Evolutionary conservation across 1,140 invertebrate genomes (phyloP).

Genomic region (Papilio polytes): DNA sequence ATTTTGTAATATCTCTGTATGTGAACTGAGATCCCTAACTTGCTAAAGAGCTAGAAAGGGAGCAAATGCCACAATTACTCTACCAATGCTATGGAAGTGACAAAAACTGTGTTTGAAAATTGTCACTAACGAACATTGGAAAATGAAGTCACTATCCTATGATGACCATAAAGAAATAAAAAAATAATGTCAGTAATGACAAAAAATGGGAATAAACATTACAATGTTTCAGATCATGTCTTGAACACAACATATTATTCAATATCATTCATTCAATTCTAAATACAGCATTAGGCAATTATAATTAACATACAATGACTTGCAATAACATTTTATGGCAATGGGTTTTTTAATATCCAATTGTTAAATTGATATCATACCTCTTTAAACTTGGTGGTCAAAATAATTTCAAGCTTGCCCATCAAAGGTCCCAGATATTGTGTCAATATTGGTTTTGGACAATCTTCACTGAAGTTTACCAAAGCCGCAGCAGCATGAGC

Average conservation of each 20-base stretch:
- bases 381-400: constrained; percentile 97
- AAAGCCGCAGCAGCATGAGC: constrained; percentile 96
- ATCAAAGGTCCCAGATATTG: constrained; percentile 96
- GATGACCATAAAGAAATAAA: too few species aligned
- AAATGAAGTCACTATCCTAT: background rate
- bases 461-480: constrained; percentile 99
- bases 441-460: constrained; percentile 96
- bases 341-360: background rate
- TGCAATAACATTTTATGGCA: background rate
- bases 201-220: background rate
- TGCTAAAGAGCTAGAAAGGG: constrained; percentile 66
- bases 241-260: too few species aligned
- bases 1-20: constrained; percentile 47
- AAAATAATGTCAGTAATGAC: background rate
- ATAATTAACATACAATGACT: background rate
- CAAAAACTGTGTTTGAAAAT: constrained; percentile 52
- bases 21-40: constrained; percentile 76
- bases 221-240: background rate
- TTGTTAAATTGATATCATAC: constrained; percentile 63
- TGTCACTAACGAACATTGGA: constrained; percentile 82
- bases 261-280: background rate
- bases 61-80: constrained; percentile 75
- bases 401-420: constrained; percentile 94
- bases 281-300: background rate
- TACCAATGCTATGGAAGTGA: constrained; percentile 84